These are phyloP conservation scores for Mamestra brassicae DNA, from an alignment of 2,888 invertebrate genomes.

Conservation along the genomic window DNA sequence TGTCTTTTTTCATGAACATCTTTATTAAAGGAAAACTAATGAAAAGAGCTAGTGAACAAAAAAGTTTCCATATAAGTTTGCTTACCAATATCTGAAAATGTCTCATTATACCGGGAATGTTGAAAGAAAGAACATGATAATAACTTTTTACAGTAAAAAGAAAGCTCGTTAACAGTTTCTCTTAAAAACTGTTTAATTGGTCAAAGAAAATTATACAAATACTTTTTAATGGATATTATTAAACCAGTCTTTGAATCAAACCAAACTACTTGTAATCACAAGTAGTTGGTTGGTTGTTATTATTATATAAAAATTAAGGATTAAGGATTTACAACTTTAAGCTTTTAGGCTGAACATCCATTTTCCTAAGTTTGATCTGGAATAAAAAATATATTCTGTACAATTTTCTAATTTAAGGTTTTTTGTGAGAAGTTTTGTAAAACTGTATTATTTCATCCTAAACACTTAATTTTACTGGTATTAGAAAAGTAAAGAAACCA, in stretches of 20 bases:
- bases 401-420: not conserved
- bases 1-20: not conserved
- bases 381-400: no score
- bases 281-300: no score
- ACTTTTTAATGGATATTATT: constrained; percentile 1
- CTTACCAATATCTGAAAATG: not conserved
- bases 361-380: not conserved
- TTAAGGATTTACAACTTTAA: not conserved
- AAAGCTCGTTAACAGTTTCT: constrained; percentile 4
- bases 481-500: not conserved
- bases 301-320: not conserved
- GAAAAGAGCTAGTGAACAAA: not conserved
- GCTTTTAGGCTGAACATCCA: not conserved
- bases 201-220: constrained; percentile 11
- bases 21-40: not conserved
- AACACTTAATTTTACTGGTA: not conserved
- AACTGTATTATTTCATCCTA: not conserved
- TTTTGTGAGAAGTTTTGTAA: not conserved
- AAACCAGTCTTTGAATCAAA: no score
- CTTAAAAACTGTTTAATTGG: constrained; percentile 10
- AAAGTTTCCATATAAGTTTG: not conserved
- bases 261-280: no score
- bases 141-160: not conserved
- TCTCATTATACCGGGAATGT: not conserved
- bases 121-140: not conserved